These are phyloP conservation scores for Lasioglossum lativentre DNA, from an alignment of 2,888 invertebrate genomes.

Conservation along the genomic window DNA sequence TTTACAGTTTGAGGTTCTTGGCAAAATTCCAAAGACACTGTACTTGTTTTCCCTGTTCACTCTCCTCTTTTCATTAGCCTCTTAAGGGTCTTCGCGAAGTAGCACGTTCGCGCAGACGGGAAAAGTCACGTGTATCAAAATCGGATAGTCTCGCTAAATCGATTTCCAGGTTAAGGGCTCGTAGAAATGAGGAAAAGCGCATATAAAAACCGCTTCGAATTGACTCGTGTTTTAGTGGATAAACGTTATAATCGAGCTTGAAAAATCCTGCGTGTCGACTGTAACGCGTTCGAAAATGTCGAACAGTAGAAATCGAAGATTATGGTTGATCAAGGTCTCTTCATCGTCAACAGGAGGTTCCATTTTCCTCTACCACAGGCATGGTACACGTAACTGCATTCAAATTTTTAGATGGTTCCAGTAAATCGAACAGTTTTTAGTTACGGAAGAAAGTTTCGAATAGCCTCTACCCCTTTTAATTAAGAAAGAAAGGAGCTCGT, in stretches of 20 bases:
- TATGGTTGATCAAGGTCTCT: neutral
- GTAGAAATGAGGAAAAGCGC: constrained; percentile 24
- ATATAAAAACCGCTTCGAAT: constrained; percentile 27
- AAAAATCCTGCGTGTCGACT: neutral
- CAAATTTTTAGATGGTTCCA: neutral
- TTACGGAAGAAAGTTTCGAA: neutral
- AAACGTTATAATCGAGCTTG: constrained; percentile 3
- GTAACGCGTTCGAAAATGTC: neutral
- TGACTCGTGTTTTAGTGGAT: constrained; percentile 20
- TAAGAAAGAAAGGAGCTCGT: neutral
- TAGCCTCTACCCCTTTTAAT: neutral
- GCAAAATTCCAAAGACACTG: neutral
- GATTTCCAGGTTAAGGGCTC: neutral
- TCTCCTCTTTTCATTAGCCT: neutral
- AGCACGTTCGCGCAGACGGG: neutral
- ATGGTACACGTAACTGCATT: too few relatives aligned
- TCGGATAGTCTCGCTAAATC: neutral
- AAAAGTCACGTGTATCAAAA: constrained; percentile 30
- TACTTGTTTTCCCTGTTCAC: neutral
- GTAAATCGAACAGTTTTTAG: neutral
- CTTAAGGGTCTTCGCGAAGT: neutral
- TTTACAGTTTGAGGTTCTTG: neutral
- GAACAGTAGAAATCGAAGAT: constrained; percentile 1
- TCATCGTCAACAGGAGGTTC: neutral
- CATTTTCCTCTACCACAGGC: too few relatives aligned